Evolutionary conservation across 1,140 invertebrate genomes (phyloP).

Genomic region (Calycopis cecrops): DNA sequence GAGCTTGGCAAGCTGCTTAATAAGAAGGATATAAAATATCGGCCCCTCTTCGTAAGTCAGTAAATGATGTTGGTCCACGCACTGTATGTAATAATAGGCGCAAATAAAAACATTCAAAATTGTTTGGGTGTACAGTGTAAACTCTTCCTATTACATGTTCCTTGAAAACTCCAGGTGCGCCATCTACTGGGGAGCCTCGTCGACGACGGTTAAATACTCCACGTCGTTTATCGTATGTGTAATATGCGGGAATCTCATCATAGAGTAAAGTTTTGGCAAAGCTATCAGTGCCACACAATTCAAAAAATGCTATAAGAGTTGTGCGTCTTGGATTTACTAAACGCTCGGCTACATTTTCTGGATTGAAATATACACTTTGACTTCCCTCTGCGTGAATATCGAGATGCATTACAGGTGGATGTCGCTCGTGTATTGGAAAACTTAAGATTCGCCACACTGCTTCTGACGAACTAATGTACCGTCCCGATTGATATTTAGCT

Average conservation of each 20-base stretch:
- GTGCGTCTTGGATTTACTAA: constrained; percentile 29
- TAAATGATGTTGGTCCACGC: too few species aligned
- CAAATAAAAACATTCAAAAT: too few species aligned
- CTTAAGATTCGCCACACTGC: too few species aligned
- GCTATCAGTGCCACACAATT: constrained; percentile 29
- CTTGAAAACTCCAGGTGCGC: constrained; percentile 25
- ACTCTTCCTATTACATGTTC: too few species aligned
- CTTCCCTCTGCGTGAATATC: constrained; percentile 34
- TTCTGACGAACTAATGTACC: too few species aligned
- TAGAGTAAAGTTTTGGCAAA: constrained; percentile 32
- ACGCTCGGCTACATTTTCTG: constrained; percentile 28
- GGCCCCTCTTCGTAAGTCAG: too few species aligned
- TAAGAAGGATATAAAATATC: too few species aligned
- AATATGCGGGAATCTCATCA: constrained; percentile 32
- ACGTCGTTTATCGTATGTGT: constrained; percentile 28
- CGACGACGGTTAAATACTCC: constrained; percentile 29
- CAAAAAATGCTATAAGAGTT: too few species aligned
- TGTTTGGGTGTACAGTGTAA: too few species aligned
- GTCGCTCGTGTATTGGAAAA: constrained; percentile 59
- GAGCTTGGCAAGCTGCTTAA: too few species aligned
- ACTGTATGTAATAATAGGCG: too few species aligned
- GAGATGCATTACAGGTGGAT: constrained; percentile 56
- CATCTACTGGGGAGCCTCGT: constrained; percentile 26
- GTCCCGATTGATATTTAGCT: constrained; percentile 43
- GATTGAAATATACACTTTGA: constrained; percentile 32